Evolutionary conservation across 2,113 vertebrate species (phyloP).

Genomic region (Phoxinus phoxinus): DNA sequence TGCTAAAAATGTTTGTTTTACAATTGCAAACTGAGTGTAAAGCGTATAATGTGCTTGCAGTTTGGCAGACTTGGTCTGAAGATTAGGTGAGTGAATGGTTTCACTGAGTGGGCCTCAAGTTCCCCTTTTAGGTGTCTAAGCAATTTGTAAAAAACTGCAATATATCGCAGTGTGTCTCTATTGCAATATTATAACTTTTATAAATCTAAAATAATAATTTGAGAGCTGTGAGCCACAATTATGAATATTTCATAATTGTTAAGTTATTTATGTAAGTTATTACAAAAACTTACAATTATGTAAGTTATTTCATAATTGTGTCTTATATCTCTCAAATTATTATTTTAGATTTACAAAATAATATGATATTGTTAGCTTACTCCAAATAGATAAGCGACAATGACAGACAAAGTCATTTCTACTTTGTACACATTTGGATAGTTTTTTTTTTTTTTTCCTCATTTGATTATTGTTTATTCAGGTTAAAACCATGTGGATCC

Average conservation of each 20-base stretch:
- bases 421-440: neutral
- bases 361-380: neutral
- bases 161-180: neutral
- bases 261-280: neutral
- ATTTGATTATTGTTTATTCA: conserved; percentile 13
- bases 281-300: too few species aligned
- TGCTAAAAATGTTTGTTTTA: too few species aligned
- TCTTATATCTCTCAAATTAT: neutral
- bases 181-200: neutral
- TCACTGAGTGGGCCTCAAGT: too few species aligned
- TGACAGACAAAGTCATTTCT: neutral
- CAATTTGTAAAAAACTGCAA: neutral
- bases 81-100: too few species aligned
- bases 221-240: neutral
- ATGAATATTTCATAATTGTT: neutral
- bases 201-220: neutral
- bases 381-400: neutral
- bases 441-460: neutral
- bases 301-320: neutral
- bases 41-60: too few species aligned
- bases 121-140: too few species aligned
- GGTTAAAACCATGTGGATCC: neutral
- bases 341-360: neutral
- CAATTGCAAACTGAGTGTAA: too few species aligned
- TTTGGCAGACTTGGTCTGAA: too few species aligned